These are phyloP conservation scores for Glandiceps talaboti DNA, from an alignment of 53 echinoderm and acorn worm species.

Conservation along the genomic window DNA sequence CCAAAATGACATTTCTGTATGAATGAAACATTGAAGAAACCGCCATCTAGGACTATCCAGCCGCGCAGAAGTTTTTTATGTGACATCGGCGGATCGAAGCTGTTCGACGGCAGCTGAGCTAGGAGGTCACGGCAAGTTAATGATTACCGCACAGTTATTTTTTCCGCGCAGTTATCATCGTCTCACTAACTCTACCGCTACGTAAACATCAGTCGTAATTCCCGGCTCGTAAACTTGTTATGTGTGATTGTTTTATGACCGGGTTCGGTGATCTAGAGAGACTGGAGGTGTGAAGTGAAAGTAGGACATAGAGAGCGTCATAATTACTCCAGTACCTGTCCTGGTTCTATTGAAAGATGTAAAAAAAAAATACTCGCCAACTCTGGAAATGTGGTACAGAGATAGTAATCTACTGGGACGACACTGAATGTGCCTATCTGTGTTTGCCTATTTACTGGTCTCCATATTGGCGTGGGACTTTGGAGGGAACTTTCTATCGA, in stretches of 20 bases:
- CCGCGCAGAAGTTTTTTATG: too few species aligned
- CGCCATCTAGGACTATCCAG: too few species aligned
- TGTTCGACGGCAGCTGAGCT: background rate
- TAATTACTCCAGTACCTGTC: too few species aligned
- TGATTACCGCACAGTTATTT: background rate
- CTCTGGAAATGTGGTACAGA: too few species aligned
- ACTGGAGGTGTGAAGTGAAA: background rate
- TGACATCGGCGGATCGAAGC: background rate
- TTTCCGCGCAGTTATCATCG: background rate
- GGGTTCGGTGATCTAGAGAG: background rate
- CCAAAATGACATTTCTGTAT: too few species aligned
- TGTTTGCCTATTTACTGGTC: background rate
- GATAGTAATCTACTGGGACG: background rate
- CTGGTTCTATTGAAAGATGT: too few species aligned
- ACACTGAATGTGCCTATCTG: background rate
- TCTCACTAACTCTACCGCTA: background rate
- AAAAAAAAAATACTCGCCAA: too few species aligned
- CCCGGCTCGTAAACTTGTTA: background rate
- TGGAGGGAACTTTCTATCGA: background rate
- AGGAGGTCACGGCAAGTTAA: slow-evolving; percentile 1
- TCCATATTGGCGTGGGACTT: background rate
- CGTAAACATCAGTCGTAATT: background rate
- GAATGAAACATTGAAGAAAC: too few species aligned
- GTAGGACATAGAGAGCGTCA: too few species aligned
- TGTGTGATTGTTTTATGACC: background rate